Evolutionary conservation across 2,888 invertebrate species (phyloP).

Genomic region (Automeris io): DNA sequence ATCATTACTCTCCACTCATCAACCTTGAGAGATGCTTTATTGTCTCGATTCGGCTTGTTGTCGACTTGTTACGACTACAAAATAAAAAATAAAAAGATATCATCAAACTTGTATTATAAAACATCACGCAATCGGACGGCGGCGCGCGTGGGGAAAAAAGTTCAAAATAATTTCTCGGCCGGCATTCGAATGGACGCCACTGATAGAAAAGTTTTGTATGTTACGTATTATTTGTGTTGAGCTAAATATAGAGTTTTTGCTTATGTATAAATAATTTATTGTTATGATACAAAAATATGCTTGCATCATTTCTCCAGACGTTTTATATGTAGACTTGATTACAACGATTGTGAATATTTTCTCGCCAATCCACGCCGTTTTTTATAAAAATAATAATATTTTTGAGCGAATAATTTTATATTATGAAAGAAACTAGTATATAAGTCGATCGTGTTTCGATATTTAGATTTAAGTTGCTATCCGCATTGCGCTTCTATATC

Average conservation of each 20-base stretch:
- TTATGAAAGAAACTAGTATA: no score
- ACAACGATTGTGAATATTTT: no score
- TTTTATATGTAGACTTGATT: no score
- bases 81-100: conserved; percentile 58
- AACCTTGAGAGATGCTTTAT: conserved; percentile 68
- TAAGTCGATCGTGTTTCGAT: no score
- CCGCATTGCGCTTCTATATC: no score
- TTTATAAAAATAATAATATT: no score
- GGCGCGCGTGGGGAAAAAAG: conserved; percentile 33
- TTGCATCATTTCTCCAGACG: no score
- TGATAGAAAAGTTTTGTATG: conserved; percentile 21
- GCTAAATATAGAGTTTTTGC: conserved; percentile 7
- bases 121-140: conserved; percentile 49
- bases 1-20: conserved; percentile 69
- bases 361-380: no score
- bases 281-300: no score
- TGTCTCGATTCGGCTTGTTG: conserved; percentile 70
- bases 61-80: conserved; percentile 63
- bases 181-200: conserved; percentile 12
- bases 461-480: no score
- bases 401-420: no score
- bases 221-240: conserved; percentile 12
- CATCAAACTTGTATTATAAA: conserved; percentile 64
- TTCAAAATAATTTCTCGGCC: conserved; percentile 42
- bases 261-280: neutral